These are phyloP conservation scores for Uria aalge DNA, from an alignment of 2,113 vertebrate genomes.

Conservation along the genomic window DNA sequence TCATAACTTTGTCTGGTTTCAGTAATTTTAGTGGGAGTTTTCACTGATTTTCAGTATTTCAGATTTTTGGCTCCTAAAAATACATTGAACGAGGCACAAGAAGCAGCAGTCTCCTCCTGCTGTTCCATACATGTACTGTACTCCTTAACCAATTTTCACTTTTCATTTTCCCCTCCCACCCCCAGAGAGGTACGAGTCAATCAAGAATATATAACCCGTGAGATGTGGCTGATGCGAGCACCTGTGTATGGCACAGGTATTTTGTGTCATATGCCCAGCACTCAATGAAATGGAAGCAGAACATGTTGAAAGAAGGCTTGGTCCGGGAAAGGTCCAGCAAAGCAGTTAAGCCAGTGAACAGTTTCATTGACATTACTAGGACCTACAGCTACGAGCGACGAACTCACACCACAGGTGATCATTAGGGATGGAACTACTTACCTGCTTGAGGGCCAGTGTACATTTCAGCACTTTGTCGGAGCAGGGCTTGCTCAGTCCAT, in stretches of 20 bases:
- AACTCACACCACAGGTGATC: background rate
- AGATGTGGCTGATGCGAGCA: background rate
- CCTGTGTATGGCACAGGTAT: background rate
- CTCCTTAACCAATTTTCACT: background rate
- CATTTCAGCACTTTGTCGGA: background rate
- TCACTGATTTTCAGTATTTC: background rate
- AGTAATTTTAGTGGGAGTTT: background rate
- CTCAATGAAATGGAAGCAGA: background rate
- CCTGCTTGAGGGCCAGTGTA: background rate
- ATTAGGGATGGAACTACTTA: background rate
- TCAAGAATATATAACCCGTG: background rate
- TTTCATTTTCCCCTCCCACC: background rate
- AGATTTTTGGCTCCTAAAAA: background rate
- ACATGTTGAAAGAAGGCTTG: background rate
- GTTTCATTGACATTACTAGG: background rate
- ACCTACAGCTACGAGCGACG: rapidly evolving
- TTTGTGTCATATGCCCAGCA: background rate
- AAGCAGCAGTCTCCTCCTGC: background rate
- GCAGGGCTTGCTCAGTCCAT: background rate
- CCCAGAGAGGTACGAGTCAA: background rate
- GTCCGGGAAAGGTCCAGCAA: background rate
- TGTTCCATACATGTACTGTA: background rate
- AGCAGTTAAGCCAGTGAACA: background rate
- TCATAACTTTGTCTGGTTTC: background rate
- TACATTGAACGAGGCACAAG: background rate